Conservation (phyloP, 2,113 vertebrate species). For the Progne subis region DNA sequence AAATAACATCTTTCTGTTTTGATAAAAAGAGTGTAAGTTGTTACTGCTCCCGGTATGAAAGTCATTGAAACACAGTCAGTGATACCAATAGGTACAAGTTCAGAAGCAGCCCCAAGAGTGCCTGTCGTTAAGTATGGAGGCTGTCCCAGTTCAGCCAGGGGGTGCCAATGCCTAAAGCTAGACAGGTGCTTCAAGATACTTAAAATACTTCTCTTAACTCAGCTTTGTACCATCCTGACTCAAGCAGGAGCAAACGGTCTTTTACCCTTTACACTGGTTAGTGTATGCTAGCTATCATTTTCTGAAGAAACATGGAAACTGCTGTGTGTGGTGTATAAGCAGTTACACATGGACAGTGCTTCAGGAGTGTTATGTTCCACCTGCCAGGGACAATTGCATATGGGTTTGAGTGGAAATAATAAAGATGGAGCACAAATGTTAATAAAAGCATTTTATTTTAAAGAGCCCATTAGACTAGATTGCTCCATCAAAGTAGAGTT, state of each 20-base stretch:
- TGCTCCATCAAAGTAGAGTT: neutral
- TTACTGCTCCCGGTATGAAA: neutral
- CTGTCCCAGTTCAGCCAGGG: accelerated
- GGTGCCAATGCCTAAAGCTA: neutral
- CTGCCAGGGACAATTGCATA: neutral
- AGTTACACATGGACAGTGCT: neutral
- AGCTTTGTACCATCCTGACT: neutral
- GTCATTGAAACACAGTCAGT: neutral
- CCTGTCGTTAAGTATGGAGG: neutral
- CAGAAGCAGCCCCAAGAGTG: neutral
- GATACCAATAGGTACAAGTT: neutral
- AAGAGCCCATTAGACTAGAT: neutral
- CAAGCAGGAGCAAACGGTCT: neutral
- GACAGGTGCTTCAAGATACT: neutral
- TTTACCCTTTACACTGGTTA: neutral
- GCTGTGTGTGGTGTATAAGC: neutral
- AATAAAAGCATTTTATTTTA: neutral
- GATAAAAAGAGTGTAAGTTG: neutral
- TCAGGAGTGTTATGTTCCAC: neutral
- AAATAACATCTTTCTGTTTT: neutral
- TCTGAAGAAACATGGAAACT: neutral
- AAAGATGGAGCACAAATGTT: neutral
- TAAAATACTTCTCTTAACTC: neutral
- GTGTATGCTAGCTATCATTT: neutral
- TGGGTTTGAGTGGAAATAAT: neutral